Base-by-base conservation (phyloP, 2,888 invertebrate species). In the Calliphora vomitoria region DNA sequence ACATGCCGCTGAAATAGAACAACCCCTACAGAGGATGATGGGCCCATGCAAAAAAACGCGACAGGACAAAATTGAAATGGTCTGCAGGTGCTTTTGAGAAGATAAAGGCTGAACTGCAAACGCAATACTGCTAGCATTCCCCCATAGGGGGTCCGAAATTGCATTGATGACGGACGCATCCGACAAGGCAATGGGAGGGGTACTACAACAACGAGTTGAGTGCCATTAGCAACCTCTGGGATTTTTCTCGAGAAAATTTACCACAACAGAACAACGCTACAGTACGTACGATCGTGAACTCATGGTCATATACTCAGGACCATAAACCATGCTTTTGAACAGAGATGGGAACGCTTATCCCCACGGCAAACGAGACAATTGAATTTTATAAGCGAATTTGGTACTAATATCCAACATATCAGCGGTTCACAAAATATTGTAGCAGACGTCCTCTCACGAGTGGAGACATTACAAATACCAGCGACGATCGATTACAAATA, bases 251-350 rank as follows among this genome's bases (percentile, higher is more conserved):
- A 53, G 66, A 47, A 87, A 83, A 38, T 83, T 87, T 41, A 72
- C 38, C 1, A 4, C 66, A 55, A 76, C 81, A 0, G 81, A 87
- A 60, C 55, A 76, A n/a, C 76, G 83, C 8, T 84, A 84, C 15
- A 81, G 72, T 44, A 64, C 80, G 31, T 87, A 76, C 20, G 84
- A 87, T 31, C 66, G 81, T 1, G 87, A 87, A 25, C 53, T 87
- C 0, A 20, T 58, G 31, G 84, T 82, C 3, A 78, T 86, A 25
- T 86, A 82, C 47, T 4, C 53, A 10, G 4, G 86, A 86, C 11
- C 86, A 86, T 38, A 88, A 86, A 47, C 86, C 88, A 58, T 31
- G 82, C 85, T 4, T 82, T 85, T 31, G 44, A 55, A 0, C 74
- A 82, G 62, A 79, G 68, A 18, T 74, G 60, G 47, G 82, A 88